Evolutionary conservation across 2,888 invertebrate species (phyloP).

Genomic region (Zhuqinia jingwanae): DNA sequence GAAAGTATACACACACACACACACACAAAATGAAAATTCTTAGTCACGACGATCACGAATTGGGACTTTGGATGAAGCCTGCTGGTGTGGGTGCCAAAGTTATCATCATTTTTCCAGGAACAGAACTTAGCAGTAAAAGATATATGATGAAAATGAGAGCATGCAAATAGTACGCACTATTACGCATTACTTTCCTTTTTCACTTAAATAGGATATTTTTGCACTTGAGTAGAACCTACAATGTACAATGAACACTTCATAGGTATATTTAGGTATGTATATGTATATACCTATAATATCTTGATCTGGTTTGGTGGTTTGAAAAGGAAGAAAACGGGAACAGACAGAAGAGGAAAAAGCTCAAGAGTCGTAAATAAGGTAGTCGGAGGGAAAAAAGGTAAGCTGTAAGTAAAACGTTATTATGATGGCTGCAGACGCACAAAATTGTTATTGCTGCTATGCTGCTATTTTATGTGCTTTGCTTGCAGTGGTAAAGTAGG

Average conservation of each 20-base stretch:
- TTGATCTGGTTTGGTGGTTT: background rate
- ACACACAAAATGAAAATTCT: constrained; percentile 36
- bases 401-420: constrained; percentile 64
- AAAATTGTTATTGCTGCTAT: constrained; percentile 56
- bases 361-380: constrained; percentile 39
- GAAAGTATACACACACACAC: background rate
- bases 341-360: constrained; percentile 27
- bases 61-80: constrained; percentile 40
- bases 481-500: too few species aligned
- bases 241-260: too few species aligned
- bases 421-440: constrained; percentile 51
- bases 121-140: background rate
- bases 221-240: background rate
- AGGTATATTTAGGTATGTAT: too few species aligned
- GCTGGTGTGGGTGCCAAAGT: constrained; percentile 52
- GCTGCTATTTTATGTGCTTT: constrained; percentile 12
- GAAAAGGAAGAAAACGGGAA: constrained; percentile 35
- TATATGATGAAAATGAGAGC: constrained; percentile 52
- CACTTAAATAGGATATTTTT: constrained; percentile 11
- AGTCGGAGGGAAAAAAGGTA: too few species aligned
- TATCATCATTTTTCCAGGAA: constrained; percentile 37
- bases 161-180: constrained; percentile 50
- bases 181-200: constrained; percentile 44
- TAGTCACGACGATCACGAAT: constrained; percentile 44
- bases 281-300: too few species aligned